Percentiles rank a stretch among this genome's conserved stretches.
phyloP scores from a whole-genome alignment of 2,888 invertebrate genomes.

The Embidobia sp. region DNA sequence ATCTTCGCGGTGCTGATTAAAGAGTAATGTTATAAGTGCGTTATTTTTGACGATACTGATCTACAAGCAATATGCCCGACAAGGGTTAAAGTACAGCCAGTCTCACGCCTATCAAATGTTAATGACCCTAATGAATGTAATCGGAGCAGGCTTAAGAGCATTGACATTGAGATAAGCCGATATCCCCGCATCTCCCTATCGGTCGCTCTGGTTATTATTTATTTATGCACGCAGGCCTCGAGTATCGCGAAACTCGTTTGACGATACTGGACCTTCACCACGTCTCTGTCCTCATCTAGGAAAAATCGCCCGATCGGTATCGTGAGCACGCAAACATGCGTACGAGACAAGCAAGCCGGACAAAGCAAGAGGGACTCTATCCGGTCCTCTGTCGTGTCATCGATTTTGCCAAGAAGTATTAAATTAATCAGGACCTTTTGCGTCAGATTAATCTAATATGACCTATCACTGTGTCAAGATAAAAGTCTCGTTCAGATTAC shows the following conservation, averaged over 20 bases:
- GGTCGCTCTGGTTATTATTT: conserved; percentile 76
- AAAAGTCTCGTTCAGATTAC: conserved; percentile 16
- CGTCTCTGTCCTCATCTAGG: conserved; percentile 68
- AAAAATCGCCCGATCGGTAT: conserved; percentile 64
- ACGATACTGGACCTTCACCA: conserved; percentile 69
- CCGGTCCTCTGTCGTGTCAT: conserved; percentile 49
- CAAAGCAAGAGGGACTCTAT: conserved; percentile 4
- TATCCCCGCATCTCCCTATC: conserved; percentile 73
- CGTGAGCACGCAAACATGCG: conserved; percentile 56
- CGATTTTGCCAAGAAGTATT: conserved; percentile 51
- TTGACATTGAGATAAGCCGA: conserved; percentile 77
- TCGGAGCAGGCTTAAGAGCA: conserved; percentile 73
- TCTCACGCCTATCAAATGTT: conserved; percentile 76
- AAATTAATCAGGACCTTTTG: conserved; percentile 47
- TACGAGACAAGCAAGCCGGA: conserved; percentile 33
- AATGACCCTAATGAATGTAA: conserved; percentile 78
- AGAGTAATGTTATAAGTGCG: conserved; percentile 10
- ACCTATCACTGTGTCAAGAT: conserved; percentile 44
- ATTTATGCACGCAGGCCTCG: conserved; percentile 75
- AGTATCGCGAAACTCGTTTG: conserved; percentile 75
- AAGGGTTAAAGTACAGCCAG: conserved; percentile 63
- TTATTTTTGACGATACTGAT: conserved; percentile 43
- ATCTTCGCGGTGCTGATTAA: not conserved
- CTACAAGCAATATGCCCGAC: conserved; percentile 31
- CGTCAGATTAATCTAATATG: conserved; percentile 46